Conservation (phyloP, 1,140 invertebrate genomes). For the Nylanderia fulva region DNA sequence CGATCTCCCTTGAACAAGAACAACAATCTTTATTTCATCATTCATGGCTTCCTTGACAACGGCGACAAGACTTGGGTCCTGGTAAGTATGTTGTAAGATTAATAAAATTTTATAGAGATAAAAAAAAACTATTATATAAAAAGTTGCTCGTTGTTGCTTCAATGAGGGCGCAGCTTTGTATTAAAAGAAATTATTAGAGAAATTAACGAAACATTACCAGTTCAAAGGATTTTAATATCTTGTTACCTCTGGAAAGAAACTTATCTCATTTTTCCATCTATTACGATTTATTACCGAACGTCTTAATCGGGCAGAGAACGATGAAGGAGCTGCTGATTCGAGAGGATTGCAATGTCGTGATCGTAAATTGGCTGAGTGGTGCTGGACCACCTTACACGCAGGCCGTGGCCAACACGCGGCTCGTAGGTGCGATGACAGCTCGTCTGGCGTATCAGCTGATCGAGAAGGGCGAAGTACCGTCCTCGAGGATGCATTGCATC, state of each 20-base stretch:
- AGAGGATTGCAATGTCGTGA: slow-evolving; percentile 90
- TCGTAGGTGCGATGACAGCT: slow-evolving; percentile 93
- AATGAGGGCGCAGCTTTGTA: too few species aligned
- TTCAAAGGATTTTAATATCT: background rate
- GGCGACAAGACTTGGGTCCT: slow-evolving; percentile 92
- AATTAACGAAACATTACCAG: background rate
- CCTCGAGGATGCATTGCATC: slow-evolving; percentile 90
- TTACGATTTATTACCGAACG: background rate
- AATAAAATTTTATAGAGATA: background rate
- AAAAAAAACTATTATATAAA: background rate
- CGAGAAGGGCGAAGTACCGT: slow-evolving; percentile 77
- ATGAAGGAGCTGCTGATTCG: slow-evolving; percentile 89
- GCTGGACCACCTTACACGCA: slow-evolving; percentile 95
- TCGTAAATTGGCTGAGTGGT: slow-evolving; percentile 94
- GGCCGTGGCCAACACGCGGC: slow-evolving; percentile 95
- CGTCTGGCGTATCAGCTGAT: slow-evolving; percentile 88
- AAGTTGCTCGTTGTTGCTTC: too few species aligned
- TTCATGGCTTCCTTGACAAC: slow-evolving; percentile 94
- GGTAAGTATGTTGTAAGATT: slow-evolving; percentile 71
- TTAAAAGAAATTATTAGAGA: too few species aligned
- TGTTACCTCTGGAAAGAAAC: background rate
- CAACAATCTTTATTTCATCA: slow-evolving; percentile 91
- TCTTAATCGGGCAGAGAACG: slow-evolving; percentile 83
- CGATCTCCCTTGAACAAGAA: slow-evolving; percentile 88
- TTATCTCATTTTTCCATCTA: too few species aligned